phyloP scores from a whole-genome alignment of 1,140 invertebrate species.

The Campodea augens region DNA sequence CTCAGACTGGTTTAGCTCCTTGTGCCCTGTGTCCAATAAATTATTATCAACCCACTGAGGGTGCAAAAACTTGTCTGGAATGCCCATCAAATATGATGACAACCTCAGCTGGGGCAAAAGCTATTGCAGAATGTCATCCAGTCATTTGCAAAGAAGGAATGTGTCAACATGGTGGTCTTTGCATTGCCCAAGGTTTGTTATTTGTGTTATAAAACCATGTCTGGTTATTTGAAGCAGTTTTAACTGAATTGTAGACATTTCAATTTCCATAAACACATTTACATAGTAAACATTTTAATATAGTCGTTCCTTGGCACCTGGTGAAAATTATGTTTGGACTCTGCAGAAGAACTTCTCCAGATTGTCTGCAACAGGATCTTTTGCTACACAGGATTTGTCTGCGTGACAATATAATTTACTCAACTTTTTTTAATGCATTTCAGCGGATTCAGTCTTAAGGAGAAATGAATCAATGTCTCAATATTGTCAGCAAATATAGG shows the following conservation, averaged over 20 bases:
- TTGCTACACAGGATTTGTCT: too few relatives aligned
- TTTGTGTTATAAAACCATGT: neutral
- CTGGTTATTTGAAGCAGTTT: neutral
- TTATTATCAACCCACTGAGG: constrained; percentile 69
- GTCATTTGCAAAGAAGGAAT: constrained; percentile 66
- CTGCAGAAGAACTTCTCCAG: too few relatives aligned
- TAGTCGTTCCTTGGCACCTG: neutral
- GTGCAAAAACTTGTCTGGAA: constrained; percentile 63
- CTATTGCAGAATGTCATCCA: constrained; percentile 62
- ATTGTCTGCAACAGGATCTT: too few relatives aligned
- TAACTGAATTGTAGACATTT: neutral
- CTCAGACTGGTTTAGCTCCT: constrained; percentile 80
- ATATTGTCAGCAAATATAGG: too few relatives aligned
- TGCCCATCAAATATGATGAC: constrained; percentile 75
- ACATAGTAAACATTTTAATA: neutral
- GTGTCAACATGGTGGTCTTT: constrained; percentile 84
- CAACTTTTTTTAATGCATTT: too few relatives aligned
- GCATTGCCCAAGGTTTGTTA: constrained; percentile 22
- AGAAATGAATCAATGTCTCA: too few relatives aligned
- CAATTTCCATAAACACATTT: neutral
- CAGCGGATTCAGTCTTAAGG: too few relatives aligned
- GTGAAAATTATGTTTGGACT: too few relatives aligned
- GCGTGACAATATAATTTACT: too few relatives aligned
- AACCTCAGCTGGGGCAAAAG: constrained; percentile 45
- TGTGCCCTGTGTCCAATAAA: constrained; percentile 86